Percentiles rank a stretch among this genome's conserved stretches.
phyloP scores from a whole-genome alignment of 2,888 invertebrate genomes.

The Plemyria rubiginata region DNA sequence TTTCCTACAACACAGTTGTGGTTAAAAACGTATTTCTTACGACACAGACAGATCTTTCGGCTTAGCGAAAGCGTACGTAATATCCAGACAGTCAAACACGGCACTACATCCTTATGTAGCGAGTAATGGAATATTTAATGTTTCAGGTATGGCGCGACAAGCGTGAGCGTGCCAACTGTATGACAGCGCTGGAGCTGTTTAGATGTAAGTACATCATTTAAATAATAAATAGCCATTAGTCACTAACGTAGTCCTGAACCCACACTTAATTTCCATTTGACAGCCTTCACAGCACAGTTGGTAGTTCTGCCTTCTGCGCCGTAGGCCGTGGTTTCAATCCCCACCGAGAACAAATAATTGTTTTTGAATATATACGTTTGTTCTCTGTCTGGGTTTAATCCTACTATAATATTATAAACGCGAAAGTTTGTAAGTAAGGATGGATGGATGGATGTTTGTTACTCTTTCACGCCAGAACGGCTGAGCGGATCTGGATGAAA shows the following conservation, averaged over 20 bases:
- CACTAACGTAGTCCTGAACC: background rate
- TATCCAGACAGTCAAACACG: constrained; percentile 8
- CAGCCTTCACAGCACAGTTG: too few relatives aligned
- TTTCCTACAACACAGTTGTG: background rate
- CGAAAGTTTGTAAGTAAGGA: too few relatives aligned
- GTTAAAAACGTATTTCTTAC: too few relatives aligned
- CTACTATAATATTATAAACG: too few relatives aligned
- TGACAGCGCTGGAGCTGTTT: constrained; percentile 60
- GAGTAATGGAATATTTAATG: constrained; percentile 38
- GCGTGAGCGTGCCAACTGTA: constrained; percentile 64
- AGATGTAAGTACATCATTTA: constrained; percentile 64
- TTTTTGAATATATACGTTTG: too few relatives aligned
- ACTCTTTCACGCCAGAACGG: too few relatives aligned
- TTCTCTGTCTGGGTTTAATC: too few relatives aligned
- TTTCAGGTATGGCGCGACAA: constrained; percentile 73
- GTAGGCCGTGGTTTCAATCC: too few relatives aligned
- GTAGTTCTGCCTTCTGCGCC: too few relatives aligned
- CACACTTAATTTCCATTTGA: background rate
- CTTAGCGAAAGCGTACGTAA: background rate
- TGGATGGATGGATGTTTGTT: too few relatives aligned
- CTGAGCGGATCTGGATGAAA: too few relatives aligned
- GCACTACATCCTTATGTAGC: background rate
- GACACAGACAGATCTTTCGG: background rate
- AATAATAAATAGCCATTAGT: background rate
- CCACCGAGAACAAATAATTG: too few relatives aligned